Evolutionary conservation across 2,888 invertebrate species (phyloP).

Genomic region (Ochlodes sylvanus): DNA sequence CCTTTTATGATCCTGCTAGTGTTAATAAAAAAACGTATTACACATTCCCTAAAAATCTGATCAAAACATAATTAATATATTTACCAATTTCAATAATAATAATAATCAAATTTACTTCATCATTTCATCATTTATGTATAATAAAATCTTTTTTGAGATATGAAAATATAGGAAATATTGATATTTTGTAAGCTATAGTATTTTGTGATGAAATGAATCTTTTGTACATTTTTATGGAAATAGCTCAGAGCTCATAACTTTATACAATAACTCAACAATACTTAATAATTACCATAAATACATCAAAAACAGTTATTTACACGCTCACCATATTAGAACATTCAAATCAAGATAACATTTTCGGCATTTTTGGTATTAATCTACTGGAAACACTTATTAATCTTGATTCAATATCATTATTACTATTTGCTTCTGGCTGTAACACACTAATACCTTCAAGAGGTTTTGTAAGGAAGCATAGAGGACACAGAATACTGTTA

Average conservation of each 20-base stretch:
- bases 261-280: constrained; percentile 9
- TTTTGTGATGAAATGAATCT: neutral
- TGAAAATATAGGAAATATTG: neutral
- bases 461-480: no score
- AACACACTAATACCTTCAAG: no score
- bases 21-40: constrained; percentile 1
- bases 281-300: constrained; percentile 10
- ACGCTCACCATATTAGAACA: neutral
- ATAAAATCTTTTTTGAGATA: neutral
- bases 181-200: neutral
- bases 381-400: neutral
- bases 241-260: neutral
- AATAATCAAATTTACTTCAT: neutral
- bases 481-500: no score
- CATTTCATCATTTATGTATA: neutral
- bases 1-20: neutral
- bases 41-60: constrained; percentile 26
- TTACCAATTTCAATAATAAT: neutral
- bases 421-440: no score
- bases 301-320: constrained; percentile 10
- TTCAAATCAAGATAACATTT: neutral
- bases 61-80: neutral
- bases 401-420: neutral
- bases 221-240: neutral
- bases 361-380: neutral